Evolutionary conservation across 1,140 invertebrate species (phyloP).

Genomic region (Brachionus angularis): DNA sequence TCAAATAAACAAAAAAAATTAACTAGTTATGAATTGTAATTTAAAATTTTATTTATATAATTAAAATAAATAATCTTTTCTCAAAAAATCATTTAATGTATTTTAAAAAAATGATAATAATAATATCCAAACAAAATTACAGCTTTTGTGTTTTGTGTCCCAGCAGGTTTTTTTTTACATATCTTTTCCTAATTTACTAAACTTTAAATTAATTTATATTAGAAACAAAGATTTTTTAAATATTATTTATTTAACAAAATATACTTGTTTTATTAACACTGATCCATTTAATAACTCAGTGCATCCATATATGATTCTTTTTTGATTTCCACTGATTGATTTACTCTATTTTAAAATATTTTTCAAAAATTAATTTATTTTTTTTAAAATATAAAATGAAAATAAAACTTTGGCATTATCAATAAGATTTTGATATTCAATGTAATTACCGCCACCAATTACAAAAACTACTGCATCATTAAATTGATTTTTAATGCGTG

Average conservation of each 20-base stretch:
- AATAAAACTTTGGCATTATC: conserved; percentile 30
- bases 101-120: no score
- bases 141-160: no score
- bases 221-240: not conserved
- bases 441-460: conserved; percentile 96
- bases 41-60: no score
- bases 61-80: no score
- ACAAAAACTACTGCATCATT: conserved; percentile 80
- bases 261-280: conserved; percentile 84
- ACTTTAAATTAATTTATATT: not conserved
- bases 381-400: no score
- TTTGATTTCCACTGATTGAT: conserved; percentile 62
- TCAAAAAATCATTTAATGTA: no score
- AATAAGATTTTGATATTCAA: conserved; percentile 94
- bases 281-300: conserved; percentile 84
- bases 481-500: not conserved
- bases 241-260: conserved; percentile 4
- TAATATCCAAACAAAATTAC: no score
- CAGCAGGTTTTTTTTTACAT: no score
- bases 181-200: conserved; percentile 31
- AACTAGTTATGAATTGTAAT: no score
- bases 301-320: conserved; percentile 86
- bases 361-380: not conserved
- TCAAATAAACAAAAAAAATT: no score
- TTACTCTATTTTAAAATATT: conserved; percentile 60